Conservation (phyloP, 1,140 invertebrate genomes). For the Conus betulinus region DNA sequence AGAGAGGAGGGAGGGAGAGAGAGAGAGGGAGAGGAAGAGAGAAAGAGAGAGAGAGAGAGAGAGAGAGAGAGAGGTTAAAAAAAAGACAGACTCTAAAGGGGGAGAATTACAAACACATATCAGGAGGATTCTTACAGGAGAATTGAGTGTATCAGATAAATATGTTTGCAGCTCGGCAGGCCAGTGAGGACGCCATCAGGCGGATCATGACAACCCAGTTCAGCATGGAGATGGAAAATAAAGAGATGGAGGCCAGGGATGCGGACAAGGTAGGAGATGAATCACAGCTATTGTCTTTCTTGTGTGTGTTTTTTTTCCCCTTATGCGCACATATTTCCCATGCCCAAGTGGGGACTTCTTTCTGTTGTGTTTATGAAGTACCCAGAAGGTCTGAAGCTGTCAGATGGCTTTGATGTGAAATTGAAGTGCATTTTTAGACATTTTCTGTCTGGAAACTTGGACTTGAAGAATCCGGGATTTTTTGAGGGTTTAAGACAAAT, state of each 20-base stretch:
- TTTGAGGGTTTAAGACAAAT: too few relatives aligned
- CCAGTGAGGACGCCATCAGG: slow-evolving; percentile 66
- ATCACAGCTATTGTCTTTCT: too few relatives aligned
- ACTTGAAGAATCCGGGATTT: too few relatives aligned
- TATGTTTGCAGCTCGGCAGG: slow-evolving; percentile 62
- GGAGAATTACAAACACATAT: too few relatives aligned
- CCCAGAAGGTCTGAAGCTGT: background rate
- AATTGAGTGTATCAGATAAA: too few relatives aligned
- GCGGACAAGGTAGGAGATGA: slow-evolving; percentile 60
- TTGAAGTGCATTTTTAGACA: background rate
- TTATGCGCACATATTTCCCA: background rate
- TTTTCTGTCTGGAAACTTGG: background rate
- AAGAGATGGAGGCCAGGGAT: slow-evolving; percentile 62
- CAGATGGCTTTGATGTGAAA: background rate
- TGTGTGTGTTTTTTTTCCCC: background rate
- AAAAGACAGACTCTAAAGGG: too few relatives aligned
- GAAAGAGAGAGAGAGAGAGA: too few relatives aligned
- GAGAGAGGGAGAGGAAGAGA: too few relatives aligned
- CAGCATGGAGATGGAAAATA: slow-evolving; percentile 58
- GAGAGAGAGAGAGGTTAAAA: too few relatives aligned
- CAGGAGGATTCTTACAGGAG: too few relatives aligned
- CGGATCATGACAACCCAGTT: slow-evolving; percentile 64
- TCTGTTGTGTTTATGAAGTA: background rate
- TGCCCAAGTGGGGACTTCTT: background rate
- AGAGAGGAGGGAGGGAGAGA: too few relatives aligned